phyloP scores from a whole-genome alignment of 2,113 vertebrate species.

The Tretioscincus oriximinensis region DNA sequence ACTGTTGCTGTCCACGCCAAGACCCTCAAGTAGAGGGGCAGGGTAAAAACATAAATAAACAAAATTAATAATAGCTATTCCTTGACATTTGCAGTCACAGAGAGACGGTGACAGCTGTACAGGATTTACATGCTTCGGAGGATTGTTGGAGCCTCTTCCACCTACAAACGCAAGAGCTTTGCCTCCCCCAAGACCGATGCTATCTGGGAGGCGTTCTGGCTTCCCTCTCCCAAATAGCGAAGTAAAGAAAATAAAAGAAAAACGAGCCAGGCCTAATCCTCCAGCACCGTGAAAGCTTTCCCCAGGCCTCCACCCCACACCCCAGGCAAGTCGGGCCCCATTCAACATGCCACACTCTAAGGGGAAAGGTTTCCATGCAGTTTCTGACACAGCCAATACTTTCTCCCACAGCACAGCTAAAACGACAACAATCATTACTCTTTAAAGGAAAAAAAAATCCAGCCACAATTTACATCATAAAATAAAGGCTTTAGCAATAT shows the following conservation, averaged over 20 bases:
- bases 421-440: background rate
- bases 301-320: background rate
- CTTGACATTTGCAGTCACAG: no score
- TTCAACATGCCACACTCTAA: background rate
- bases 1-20: no score
- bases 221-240: no score
- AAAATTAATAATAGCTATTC: no score
- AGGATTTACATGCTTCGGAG: no score
- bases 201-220: background rate
- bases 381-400: background rate
- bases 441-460: background rate
- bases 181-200: background rate
- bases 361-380: background rate
- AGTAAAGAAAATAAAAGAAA: no score
- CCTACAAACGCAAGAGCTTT: background rate
- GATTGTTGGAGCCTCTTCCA: background rate
- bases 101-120: no score
- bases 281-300: background rate
- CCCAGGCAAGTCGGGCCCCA: background rate
- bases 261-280: background rate
- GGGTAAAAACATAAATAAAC: no score
- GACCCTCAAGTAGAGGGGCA: no score
- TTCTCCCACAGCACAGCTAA: accelerated
- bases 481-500: background rate
- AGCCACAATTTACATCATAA: background rate